These are phyloP conservation scores for Cantharis rustica DNA, from an alignment of 2,888 invertebrate genomes.

Conservation along the genomic window DNA sequence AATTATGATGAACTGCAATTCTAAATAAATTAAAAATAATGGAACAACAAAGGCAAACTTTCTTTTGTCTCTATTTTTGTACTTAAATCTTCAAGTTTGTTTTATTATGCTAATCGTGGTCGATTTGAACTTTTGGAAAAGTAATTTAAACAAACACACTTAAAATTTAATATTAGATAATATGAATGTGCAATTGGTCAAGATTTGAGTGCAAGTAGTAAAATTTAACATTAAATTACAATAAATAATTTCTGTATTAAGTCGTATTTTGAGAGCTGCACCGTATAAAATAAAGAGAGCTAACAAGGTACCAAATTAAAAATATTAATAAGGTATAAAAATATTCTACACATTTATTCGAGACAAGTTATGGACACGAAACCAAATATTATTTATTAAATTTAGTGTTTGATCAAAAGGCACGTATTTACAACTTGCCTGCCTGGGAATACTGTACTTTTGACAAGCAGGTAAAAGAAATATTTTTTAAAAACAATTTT, in stretches of 20 bases:
- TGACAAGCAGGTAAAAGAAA: neutral
- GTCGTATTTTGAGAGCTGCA: conserved; percentile 32
- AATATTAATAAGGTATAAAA: neutral
- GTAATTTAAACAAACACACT: neutral
- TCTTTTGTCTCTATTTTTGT: neutral
- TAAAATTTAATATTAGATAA: no score
- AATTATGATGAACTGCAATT: neutral
- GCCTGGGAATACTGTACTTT: neutral
- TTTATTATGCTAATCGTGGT: neutral
- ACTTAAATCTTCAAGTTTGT: neutral
- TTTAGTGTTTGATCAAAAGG: neutral
- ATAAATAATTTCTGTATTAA: neutral
- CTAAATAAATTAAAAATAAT: neutral
- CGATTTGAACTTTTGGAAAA: neutral
- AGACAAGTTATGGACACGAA: neutral
- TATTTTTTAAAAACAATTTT: neutral
- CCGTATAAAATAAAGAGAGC: neutral
- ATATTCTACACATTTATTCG: neutral
- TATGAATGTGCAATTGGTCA: neutral
- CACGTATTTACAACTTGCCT: neutral
- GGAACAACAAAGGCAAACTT: neutral
- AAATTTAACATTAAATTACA: neutral
- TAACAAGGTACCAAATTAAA: neutral
- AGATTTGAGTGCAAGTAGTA: neutral
- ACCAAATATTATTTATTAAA: neutral